Percentiles rank a stretch among this genome's conserved stretches.
These are phyloP conservation scores for Caprella mutica DNA, from an alignment of 2,888 invertebrate species.

Conservation along the genomic window DNA sequence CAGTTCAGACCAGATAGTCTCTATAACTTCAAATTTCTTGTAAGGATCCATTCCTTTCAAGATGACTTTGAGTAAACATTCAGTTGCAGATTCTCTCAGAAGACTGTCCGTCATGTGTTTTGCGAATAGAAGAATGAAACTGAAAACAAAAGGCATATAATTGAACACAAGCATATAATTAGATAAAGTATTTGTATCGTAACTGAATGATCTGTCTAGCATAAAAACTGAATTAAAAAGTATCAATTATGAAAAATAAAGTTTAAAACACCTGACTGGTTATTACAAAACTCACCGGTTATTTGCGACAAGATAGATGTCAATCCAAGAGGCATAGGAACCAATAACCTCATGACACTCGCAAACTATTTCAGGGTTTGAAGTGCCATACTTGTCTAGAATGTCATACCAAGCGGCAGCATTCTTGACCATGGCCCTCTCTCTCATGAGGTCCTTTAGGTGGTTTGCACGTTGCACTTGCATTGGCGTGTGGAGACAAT, in stretches of 20 bases:
- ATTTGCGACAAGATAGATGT: conserved; percentile 48
- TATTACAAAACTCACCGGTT: conserved; percentile 37
- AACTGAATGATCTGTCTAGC: too few relatives aligned
- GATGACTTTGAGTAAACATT: conserved; percentile 47
- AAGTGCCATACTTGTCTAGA: conserved; percentile 43
- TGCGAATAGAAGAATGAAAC: conserved; percentile 45
- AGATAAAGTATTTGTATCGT: too few relatives aligned
- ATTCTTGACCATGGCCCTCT: conserved; percentile 44
- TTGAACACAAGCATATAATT: too few relatives aligned
- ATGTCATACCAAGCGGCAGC: conserved; percentile 48
- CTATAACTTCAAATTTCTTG: conserved; percentile 39
- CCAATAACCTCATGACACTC: conserved; percentile 47
- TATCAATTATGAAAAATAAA: background rate
- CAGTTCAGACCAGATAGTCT: background rate
- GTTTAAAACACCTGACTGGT: too few relatives aligned
- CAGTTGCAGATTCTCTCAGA: conserved; percentile 45
- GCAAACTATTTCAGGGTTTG: conserved; percentile 40
- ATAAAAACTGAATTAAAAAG: background rate
- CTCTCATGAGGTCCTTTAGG: conserved; percentile 49
- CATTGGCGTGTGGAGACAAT: conserved; percentile 41
- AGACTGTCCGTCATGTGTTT: conserved; percentile 39
- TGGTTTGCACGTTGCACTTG: conserved; percentile 44
- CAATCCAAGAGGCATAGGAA: conserved; percentile 49
- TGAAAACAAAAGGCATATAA: background rate
- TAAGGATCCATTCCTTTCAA: conserved; percentile 50